phyloP scores from a whole-genome alignment of 1,140 invertebrate species.

The Tetranychus urticae region DNA sequence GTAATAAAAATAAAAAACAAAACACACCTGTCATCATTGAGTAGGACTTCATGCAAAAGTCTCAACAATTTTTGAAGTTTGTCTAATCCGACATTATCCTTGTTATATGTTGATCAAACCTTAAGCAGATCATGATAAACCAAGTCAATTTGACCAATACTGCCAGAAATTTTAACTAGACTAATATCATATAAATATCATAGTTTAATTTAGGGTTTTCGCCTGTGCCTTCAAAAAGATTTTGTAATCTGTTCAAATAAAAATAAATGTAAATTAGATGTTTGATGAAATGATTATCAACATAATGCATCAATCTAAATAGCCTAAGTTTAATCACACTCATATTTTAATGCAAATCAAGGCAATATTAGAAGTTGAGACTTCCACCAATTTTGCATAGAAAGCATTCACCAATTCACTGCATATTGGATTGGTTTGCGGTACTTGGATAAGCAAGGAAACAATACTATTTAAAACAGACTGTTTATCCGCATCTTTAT shows the following conservation, averaged over 20 bases:
- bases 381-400: constrained; percentile 74
- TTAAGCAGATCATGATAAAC: constrained; percentile 28
- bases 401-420: constrained; percentile 60
- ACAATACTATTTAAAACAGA: constrained; percentile 41
- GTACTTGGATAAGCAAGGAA: constrained; percentile 68
- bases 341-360: constrained; percentile 61
- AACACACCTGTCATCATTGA: constrained; percentile 38
- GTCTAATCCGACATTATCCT: constrained; percentile 56
- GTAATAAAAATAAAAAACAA: too few relatives aligned
- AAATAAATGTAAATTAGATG: constrained; percentile 6
- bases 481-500: constrained; percentile 26
- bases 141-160: constrained; percentile 53
- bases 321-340: too few relatives aligned
- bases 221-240: constrained; percentile 66
- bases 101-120: constrained; percentile 54
- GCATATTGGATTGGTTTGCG: constrained; percentile 49
- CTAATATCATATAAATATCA: constrained; percentile 77
- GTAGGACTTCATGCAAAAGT: constrained; percentile 59
- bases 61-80: constrained; percentile 78
- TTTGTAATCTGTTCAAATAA: constrained; percentile 23
- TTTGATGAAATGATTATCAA: background rate
- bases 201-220: constrained; percentile 58
- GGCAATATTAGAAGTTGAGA: constrained; percentile 51
- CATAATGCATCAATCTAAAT: background rate
- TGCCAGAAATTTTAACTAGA: constrained; percentile 59